Conservation (phyloP, 53 echinoderm and acorn worm genomes). For the Astropecten irregularis region DNA sequence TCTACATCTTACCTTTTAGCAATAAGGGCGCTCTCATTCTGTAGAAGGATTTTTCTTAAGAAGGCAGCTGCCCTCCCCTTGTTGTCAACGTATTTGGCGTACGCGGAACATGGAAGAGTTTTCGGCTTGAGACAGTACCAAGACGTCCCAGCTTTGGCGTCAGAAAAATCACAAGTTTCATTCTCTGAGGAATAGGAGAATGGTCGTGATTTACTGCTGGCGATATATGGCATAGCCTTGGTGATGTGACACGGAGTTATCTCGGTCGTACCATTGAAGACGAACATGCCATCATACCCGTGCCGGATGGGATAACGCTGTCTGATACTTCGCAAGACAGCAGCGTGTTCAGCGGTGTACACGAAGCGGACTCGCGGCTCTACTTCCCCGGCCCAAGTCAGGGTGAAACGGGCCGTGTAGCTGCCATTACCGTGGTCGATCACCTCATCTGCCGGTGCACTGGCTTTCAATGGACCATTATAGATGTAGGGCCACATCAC, state of each 20-base stretch:
- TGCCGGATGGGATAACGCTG: slow-evolving; percentile 10
- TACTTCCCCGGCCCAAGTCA: slow-evolving; percentile 56
- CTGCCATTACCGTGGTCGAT: no score
- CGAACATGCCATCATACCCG: slow-evolving; percentile 48
- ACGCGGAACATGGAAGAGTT: not conserved
- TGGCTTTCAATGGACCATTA: slow-evolving; percentile 14
- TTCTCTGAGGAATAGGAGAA: not conserved
- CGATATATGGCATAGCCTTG: not conserved
- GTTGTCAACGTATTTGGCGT: not conserved
- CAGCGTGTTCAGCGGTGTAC: slow-evolving; percentile 57
- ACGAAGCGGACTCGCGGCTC: slow-evolving; percentile 49
- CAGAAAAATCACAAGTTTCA: slow-evolving; percentile 49
- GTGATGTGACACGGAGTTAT: slow-evolving; percentile 12
- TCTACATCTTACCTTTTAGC: not conserved
- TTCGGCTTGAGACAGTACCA: slow-evolving; percentile 67
- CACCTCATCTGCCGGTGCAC: slow-evolving; percentile 38
- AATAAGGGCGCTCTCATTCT: not conserved
- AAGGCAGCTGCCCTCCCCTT: not conserved
- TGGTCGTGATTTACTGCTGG: not conserved
- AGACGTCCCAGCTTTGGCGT: slow-evolving; percentile 43
- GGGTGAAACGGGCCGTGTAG: slow-evolving; percentile 48
- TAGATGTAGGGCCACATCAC: slow-evolving; percentile 47
- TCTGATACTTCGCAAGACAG: slow-evolving; percentile 39
- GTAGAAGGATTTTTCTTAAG: not conserved
- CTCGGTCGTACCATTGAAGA: not conserved